A percentile compares a stretch with the other conserved stretches of the same genome.
Evolutionary conservation across 2,797 vertebrate genomes (phyloP).

Genomic region (Acanthurus leucopareius): DNA sequence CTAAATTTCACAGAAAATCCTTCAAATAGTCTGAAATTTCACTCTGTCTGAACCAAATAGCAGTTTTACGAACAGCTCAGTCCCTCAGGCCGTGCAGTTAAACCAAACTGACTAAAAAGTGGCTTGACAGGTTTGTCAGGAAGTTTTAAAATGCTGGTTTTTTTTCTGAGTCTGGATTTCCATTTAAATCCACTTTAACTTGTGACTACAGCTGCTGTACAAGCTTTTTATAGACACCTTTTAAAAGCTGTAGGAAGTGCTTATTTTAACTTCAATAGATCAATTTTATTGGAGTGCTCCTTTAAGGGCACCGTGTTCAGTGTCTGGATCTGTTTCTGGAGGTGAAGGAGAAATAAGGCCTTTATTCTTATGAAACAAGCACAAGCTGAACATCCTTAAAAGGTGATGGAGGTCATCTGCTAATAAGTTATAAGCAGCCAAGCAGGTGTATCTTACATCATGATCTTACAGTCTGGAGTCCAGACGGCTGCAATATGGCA

Average conservation of each 20-base stretch:
- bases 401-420: slow-evolving; percentile 34
- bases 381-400: slow-evolving; percentile 36
- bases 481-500: background rate
- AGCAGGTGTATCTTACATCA: slow-evolving; percentile 50
- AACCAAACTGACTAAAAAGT: background rate
- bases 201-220: background rate
- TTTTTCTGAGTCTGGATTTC: background rate
- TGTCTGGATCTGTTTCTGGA: background rate
- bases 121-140: background rate
- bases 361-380: slow-evolving; percentile 39
- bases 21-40: background rate
- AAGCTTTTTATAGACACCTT: background rate
- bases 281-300: background rate
- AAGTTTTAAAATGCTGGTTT: background rate
- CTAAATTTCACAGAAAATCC: background rate
- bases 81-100: background rate
- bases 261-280: background rate
- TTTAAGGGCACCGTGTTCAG: slow-evolving; percentile 5
- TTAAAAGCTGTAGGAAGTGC: background rate
- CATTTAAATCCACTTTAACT: background rate
- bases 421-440: slow-evolving; percentile 35
- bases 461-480: slow-evolving; percentile 8
- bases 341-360: background rate
- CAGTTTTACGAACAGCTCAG: background rate
- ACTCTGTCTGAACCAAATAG: background rate